These are phyloP conservation scores for Triops cancriformis DNA, from an alignment of 1,140 invertebrate genomes.

Conservation along the genomic window DNA sequence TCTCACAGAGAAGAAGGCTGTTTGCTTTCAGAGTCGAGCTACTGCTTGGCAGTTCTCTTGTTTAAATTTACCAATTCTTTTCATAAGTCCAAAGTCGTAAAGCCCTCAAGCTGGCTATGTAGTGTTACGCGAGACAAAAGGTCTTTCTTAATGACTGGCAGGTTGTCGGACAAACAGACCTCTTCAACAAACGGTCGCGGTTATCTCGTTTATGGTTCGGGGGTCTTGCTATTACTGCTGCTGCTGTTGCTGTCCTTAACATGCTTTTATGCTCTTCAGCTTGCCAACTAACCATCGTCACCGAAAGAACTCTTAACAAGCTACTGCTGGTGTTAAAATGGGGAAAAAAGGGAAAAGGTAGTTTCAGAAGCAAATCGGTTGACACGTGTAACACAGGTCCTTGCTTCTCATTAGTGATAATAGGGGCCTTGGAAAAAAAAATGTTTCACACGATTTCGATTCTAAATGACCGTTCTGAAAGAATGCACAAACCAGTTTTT, in stretches of 20 bases:
- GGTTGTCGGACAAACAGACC: constrained; percentile 3
- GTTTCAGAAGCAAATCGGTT: neutral
- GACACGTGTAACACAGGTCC: neutral
- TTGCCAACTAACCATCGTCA: neutral
- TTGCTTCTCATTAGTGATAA: neutral
- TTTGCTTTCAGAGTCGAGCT: neutral
- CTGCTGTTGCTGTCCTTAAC: neutral
- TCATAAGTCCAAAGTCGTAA: neutral
- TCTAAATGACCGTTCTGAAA: neutral
- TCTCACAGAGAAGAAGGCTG: neutral
- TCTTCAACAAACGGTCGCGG: neutral
- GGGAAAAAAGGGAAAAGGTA: neutral
- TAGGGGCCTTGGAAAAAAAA: neutral
- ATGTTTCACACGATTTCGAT: neutral
- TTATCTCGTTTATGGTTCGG: neutral
- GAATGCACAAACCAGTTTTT: neutral
- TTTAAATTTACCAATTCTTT: neutral
- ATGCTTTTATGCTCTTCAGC: neutral
- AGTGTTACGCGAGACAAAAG: constrained; percentile 10
- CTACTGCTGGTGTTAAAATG: neutral
- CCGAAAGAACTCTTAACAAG: neutral
- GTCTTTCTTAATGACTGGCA: constrained; percentile 9
- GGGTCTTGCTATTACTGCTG: too few relatives aligned
- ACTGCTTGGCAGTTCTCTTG: neutral
- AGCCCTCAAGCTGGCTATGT: neutral